Evolutionary conservation across 2,113 vertebrate species (phyloP).

Genomic region (Passer montanus): DNA sequence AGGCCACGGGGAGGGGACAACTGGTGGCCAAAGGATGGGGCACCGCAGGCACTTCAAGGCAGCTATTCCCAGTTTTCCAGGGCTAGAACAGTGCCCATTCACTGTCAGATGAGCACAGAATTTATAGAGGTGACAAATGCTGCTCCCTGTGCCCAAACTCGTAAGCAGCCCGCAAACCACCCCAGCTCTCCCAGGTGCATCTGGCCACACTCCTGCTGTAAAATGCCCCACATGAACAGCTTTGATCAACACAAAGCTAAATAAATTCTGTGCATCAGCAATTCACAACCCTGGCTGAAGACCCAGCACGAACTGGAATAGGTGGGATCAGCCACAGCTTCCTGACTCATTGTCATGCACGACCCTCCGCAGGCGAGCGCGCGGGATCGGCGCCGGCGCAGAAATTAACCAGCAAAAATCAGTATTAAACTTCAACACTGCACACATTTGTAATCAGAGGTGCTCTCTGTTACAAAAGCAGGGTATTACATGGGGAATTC

Average conservation of each 20-base stretch:
- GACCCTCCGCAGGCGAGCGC: accelerated
- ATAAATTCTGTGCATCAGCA: not conserved
- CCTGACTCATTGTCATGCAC: not conserved
- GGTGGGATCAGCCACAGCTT: not conserved
- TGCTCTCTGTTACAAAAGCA: not conserved
- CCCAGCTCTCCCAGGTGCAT: accelerated
- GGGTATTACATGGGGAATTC: not conserved
- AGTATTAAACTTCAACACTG: not conserved
- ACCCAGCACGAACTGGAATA: accelerated
- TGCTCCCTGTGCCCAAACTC: not conserved
- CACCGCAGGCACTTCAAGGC: not conserved
- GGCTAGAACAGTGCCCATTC: not conserved
- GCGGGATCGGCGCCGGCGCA: accelerated
- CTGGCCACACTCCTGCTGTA: not conserved
- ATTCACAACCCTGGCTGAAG: not conserved
- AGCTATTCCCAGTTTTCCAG: not conserved
- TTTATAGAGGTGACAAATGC: accelerated
- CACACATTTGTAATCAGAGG: not conserved
- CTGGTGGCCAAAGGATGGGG: not conserved
- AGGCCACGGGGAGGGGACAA: not conserved
- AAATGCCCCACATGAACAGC: not conserved
- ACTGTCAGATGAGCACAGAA: accelerated
- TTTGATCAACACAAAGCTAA: not conserved
- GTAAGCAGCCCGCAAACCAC: not conserved
- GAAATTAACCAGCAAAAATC: not conserved